Conservation (phyloP, 2,113 vertebrate genomes). For the Cheirogaleus medius region DNA sequence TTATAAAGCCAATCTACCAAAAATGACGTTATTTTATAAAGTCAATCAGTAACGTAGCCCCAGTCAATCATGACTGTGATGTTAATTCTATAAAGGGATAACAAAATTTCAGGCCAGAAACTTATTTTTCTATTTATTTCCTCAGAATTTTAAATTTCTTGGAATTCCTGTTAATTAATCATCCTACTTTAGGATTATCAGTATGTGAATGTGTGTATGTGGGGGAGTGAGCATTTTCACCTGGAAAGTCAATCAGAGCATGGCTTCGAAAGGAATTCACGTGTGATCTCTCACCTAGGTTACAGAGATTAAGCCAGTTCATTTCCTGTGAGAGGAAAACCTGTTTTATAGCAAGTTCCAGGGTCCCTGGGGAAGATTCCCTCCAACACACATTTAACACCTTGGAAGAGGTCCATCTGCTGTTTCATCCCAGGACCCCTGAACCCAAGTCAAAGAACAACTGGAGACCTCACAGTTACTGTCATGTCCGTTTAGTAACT, state of each 20-base stretch:
- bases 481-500: too few species aligned
- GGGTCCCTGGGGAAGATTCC: neutral
- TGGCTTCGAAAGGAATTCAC: neutral
- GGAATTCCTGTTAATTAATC: neutral
- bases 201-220: neutral
- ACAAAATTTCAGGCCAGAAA: neutral
- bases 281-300: neutral
- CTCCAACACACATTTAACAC: neutral
- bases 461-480: neutral
- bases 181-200: neutral
- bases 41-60: neutral
- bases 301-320: neutral
- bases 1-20: neutral
- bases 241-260: neutral
- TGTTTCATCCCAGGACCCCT: neutral
- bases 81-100: neutral
- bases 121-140: neutral
- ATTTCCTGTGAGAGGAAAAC: neutral
- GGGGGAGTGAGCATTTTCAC: neutral
- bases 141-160: neutral
- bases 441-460: neutral
- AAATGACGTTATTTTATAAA: neutral
- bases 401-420: neutral
- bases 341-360: neutral
- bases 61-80: neutral